phyloP scores from a whole-genome alignment of 2,113 vertebrate species.

The Passer domesticus region DNA sequence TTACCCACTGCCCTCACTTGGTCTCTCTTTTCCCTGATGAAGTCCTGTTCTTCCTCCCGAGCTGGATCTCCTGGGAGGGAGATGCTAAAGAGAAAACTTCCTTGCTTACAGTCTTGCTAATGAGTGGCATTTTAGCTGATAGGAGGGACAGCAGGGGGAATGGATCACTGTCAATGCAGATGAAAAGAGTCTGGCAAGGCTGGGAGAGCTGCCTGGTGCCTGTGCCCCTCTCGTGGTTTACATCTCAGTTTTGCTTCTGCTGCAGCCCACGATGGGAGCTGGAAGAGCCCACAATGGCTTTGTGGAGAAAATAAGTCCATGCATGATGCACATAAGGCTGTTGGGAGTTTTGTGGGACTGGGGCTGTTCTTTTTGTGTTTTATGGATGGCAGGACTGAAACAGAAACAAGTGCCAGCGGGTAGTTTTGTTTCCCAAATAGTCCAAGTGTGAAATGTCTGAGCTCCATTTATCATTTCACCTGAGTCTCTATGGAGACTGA shows the following conservation, averaged over 20 bases:
- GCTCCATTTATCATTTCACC: constrained; percentile 18
- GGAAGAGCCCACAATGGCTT: not conserved
- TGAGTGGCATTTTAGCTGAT: not conserved
- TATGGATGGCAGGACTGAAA: not conserved
- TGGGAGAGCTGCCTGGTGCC: not conserved
- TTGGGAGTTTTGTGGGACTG: not conserved
- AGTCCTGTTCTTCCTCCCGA: not conserved
- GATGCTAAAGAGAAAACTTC: not conserved
- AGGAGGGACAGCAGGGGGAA: not conserved
- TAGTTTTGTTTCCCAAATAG: not conserved
- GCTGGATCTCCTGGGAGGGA: not conserved
- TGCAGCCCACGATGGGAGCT: not conserved
- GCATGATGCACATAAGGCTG: not conserved
- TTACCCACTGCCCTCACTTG: not conserved
- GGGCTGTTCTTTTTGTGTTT: not conserved
- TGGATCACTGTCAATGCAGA: not conserved
- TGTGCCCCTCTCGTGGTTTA: not conserved
- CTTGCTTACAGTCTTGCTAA: not conserved
- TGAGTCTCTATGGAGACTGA: not conserved
- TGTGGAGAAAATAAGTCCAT: not conserved
- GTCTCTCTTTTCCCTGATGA: not conserved
- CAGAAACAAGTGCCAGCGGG: not conserved
- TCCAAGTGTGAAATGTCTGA: constrained; percentile 2
- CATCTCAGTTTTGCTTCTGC: not conserved
- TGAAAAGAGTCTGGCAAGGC: not conserved